Percentiles rank a stretch among this genome's conserved stretches.
Evolutionary conservation across 2,797 vertebrate genomes (phyloP).

Genomic region (Tapirus indicus): DNA sequence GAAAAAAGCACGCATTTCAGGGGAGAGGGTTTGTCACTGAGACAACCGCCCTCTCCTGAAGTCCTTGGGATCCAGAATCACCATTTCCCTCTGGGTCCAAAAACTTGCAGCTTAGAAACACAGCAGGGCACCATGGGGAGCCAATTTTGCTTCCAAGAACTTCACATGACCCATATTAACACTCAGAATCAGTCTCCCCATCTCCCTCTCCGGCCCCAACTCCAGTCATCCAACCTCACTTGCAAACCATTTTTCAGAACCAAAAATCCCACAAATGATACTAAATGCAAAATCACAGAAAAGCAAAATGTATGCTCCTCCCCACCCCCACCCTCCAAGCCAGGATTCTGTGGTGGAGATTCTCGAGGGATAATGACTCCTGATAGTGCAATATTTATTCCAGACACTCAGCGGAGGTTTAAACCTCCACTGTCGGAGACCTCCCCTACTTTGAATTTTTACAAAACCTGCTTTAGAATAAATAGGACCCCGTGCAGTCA

Average conservation of each 20-base stretch:
- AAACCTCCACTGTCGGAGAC: background rate
- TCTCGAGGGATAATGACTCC: background rate
- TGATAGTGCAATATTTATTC: too few species aligned
- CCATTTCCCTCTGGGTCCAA: background rate
- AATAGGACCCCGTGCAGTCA: background rate
- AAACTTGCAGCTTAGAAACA: background rate
- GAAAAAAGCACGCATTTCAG: background rate
- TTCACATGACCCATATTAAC: background rate
- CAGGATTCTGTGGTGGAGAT: background rate
- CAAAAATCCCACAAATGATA: background rate
- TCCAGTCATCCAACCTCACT: background rate
- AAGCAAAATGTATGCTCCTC: accelerated
- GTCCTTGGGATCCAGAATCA: background rate
- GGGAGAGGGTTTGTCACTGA: background rate
- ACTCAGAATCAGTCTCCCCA: background rate
- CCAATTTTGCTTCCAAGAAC: background rate
- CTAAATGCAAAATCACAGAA: background rate
- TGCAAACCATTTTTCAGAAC: background rate
- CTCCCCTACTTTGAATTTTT: background rate
- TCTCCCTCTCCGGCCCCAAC: background rate
- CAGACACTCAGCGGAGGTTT: background rate
- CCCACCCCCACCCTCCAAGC: background rate
- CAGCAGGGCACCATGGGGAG: background rate
- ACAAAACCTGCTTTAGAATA: background rate
- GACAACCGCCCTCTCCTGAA: background rate